Base-by-base conservation (phyloP, 2,888 invertebrate species). In the Drosophila ezoana region DNA sequence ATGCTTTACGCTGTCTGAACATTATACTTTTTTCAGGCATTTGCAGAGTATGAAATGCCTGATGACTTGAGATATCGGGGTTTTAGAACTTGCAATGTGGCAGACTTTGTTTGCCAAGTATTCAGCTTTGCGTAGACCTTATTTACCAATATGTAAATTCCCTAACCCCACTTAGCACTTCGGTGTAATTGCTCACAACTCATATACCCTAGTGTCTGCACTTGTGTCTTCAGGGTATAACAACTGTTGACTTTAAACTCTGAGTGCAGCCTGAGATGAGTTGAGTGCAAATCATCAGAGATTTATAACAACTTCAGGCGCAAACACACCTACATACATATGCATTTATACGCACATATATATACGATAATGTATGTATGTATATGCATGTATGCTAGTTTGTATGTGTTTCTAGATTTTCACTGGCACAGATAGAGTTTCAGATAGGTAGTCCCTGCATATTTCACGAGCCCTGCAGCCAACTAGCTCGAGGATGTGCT, bases 291-390 rank as follows among this genome's bases (percentile, higher is more conserved):
- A 72, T 76, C 81, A 78, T 79, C 66, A 79, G 67, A 79, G 79
- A 79, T 81, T 79, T 79, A 81, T 81, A 81, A 64, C 79, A 78
- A 74, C 81, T 80, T 74, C 60, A 47, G 60, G 49, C 52, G 40
- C 37, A 74, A 28, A 43, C 41, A 52, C 43, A 43, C 20, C 43
- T 51, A 56, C 41, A 52, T 23, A 67, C 20, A 58, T 16, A 52
- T 4, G 28, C 10, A 47, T 11, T 38, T 4, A 59, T 40, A 13
- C 28, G 4, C 28, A n/a, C 5, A 35, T 33, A 13, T 13, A 13
- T 20, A 6, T 43, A 28, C 8, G 8, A 8, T 28, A 23, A 43
- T 43, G 4, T 41, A 43, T 10, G 23, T 28, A 23, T n/a, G 35
- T 5, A 35, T 45, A 9, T 14, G 11, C 11, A 37, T n/a, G 10